Conservation (phyloP, 92 coral and sea anemone species). For the Isaurus tuberculatus region DNA sequence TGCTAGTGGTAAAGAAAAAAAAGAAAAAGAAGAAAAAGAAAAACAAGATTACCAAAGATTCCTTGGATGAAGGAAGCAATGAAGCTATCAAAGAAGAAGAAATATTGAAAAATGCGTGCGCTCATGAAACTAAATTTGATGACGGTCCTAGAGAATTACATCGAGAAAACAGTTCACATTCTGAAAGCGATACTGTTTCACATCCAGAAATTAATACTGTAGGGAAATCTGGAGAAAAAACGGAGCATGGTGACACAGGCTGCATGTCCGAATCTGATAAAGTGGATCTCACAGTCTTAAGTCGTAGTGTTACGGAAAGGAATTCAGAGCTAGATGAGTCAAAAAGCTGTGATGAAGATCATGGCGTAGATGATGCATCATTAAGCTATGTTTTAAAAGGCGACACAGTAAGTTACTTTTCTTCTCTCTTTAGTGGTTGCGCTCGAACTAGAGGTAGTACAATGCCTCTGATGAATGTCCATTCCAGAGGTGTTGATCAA, state of each 20-base stretch:
- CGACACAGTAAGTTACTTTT: neutral
- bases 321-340: neutral
- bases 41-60: slow-evolving; percentile 46
- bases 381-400: slow-evolving; percentile 13
- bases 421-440: neutral
- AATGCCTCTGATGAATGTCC: neutral
- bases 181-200: neutral
- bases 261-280: neutral
- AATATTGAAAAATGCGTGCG: neutral
- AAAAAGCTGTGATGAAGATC: slow-evolving; percentile 8
- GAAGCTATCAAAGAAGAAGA: slow-evolving; percentile 38
- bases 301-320: neutral
- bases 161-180: neutral
- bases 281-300: neutral
- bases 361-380: neutral
- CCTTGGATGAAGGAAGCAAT: slow-evolving; percentile 13
- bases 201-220: neutral
- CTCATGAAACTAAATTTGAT: neutral
- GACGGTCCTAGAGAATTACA: neutral
- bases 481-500: neutral
- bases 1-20: slow-evolving; percentile 55
- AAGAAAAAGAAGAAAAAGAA: slow-evolving; percentile 67
- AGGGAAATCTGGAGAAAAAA: neutral
- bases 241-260: neutral
- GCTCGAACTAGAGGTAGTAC: slow-evolving; percentile 44